phyloP scores from a whole-genome alignment of 2,888 invertebrate species.

The Sminthurides aquaticus region DNA sequence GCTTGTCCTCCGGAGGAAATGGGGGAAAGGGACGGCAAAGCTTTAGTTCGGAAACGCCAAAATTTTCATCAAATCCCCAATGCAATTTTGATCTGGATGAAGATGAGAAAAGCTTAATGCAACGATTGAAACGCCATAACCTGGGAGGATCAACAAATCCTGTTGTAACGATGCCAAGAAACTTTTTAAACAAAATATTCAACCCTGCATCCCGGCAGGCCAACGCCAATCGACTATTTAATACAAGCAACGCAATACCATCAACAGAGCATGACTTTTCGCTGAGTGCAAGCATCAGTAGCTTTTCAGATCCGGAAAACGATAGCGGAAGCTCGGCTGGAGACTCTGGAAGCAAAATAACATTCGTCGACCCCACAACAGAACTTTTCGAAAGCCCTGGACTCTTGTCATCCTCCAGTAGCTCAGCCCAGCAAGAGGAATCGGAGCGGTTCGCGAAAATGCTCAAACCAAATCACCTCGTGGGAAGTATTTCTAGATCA shows the following conservation, averaged over 20 bases:
- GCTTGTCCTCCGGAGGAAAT: not conserved
- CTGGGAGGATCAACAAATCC: slow-evolving; percentile 2
- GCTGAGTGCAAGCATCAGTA: not conserved
- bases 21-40: not conserved
- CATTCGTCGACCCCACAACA: not conserved
- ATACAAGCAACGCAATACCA: not conserved
- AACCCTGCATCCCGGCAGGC: not conserved
- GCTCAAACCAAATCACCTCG: slow-evolving; percentile 19
- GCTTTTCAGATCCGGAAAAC: not conserved
- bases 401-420: not conserved
- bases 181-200: slow-evolving; percentile 4
- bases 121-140: not conserved
- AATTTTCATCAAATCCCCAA: not conserved
- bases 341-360: not conserved
- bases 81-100: not conserved
- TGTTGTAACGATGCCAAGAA: not conserved
- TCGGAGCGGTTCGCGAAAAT: not conserved
- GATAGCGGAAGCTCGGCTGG: not conserved
- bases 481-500: slow-evolving; percentile 7
- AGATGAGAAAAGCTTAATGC: not conserved
- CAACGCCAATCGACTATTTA: not conserved
- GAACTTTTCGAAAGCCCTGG: not conserved
- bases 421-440: not conserved
- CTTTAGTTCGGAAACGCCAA: not conserved
- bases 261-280: not conserved